Evolutionary conservation across 2,113 vertebrate species (phyloP), one percentile per base, ranked within the genome.

Genomic region (Pholis gunnellus): DNA sequence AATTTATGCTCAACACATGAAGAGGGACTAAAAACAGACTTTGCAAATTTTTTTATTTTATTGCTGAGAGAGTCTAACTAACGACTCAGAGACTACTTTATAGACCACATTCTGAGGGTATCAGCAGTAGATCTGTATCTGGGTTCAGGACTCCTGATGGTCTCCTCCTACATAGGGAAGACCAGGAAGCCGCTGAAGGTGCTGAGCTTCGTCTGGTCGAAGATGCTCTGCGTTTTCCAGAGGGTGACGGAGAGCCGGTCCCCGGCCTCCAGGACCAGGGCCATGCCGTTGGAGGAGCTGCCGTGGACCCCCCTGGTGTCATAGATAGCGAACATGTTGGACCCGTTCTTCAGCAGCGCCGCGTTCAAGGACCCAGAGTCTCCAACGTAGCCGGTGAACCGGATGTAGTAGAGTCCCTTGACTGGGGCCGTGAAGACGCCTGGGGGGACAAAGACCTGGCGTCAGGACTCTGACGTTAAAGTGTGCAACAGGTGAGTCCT

Each of bases 151-250:
- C 64, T 38, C 11, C 38, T 44, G n/a, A 10, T 20, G 69, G 42
- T 8, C 46, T 46, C 29, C 0, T 0, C 36, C 69, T 70, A 40
- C 81, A 78, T 9, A 36, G 60, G 83, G 36, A 42, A 86, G 64
- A 88, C 22, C 0, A 83, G 87, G 77, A 88, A 86, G 44, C 74
- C 64, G 9, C 50, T 85, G 59, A 89, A 89, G 69, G 81, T 89
- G 69, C 61, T 86, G 70, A 78, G 60, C 1, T 31, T 46, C 3
- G 38, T 36, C 68, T 82, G 89, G 27, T 83, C 87, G 0, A 67
- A 77, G 18, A 91, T 50, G 50, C 18, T 81, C 7, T 40, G 1
- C 0, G 1, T 0, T 1, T 6, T 0, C 83, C 83, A 86, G 20
- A 90, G 57, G 2, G 59, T 52, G 71, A 79, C 13, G 20, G 6